Percentiles rank a stretch among this genome's conserved stretches.
phyloP scores from a whole-genome alignment of 2,113 vertebrate species.

The Trichomycterus rosablanca region DNA sequence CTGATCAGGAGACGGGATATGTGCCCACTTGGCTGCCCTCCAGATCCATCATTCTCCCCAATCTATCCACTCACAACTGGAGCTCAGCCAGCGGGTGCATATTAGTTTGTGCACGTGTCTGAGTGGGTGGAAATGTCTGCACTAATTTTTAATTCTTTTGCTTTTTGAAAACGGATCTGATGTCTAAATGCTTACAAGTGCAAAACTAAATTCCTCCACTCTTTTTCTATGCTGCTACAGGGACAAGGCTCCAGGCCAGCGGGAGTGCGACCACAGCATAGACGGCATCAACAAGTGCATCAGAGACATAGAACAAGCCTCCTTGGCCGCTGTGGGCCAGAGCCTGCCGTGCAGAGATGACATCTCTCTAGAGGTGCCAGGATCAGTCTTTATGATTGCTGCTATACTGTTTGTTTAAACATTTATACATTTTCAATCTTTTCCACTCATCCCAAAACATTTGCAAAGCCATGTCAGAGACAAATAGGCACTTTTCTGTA shows the following conservation, averaged over 20 bases:
- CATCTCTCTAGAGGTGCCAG: constrained; percentile 91
- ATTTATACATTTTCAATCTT: too few relatives aligned
- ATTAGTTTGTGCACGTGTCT: constrained; percentile 3
- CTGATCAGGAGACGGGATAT: constrained; percentile 16
- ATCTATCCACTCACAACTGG: constrained; percentile 16
- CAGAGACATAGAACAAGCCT: constrained; percentile 95
- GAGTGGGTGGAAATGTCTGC: constrained; percentile 1
- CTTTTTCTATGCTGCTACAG: constrained; percentile 57
- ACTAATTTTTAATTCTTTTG: constrained; percentile 11
- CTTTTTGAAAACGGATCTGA: too few relatives aligned
- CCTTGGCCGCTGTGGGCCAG: constrained; percentile 87
- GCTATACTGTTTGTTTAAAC: too few relatives aligned
- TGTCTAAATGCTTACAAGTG: too few relatives aligned
- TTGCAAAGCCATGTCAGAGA: too few relatives aligned
- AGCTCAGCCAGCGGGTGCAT: constrained; percentile 9
- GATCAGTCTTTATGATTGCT: constrained; percentile 45
- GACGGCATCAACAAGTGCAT: constrained; percentile 95
- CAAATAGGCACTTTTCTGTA: too few relatives aligned
- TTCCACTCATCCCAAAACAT: too few relatives aligned
- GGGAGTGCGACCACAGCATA: constrained; percentile 93
- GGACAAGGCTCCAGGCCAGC: constrained; percentile 96
- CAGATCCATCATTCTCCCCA: constrained; percentile 23
- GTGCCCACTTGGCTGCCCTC: constrained; percentile 34
- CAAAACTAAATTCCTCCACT: neutral
- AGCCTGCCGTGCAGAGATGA: constrained; percentile 90